These are phyloP conservation scores for Oryzias sinensis DNA, from an alignment of 2,797 vertebrate species.

Conservation along the genomic window DNA sequence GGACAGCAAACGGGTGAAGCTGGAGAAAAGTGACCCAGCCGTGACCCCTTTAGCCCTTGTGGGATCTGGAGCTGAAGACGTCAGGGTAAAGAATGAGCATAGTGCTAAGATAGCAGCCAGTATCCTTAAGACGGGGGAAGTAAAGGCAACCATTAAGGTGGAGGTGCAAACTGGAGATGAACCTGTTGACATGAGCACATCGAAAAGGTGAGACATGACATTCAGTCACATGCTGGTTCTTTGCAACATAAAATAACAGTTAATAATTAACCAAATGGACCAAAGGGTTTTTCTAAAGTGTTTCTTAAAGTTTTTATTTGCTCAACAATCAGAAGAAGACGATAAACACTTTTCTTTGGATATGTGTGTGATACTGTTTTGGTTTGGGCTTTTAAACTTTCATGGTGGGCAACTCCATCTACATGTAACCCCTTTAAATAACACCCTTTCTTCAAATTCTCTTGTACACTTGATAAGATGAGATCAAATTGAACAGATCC, in stretches of 20 bases:
- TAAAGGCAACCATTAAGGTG: slow-evolving; percentile 86
- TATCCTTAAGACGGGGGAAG: slow-evolving; percentile 82
- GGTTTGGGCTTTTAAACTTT: slow-evolving; percentile 2
- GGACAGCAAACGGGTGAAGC: slow-evolving; percentile 87
- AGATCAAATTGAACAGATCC: too few species aligned
- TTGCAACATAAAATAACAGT: background rate
- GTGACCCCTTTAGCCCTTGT: slow-evolving; percentile 55
- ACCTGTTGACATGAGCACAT: slow-evolving; percentile 96
- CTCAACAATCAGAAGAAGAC: slow-evolving; percentile 1
- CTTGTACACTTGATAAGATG: too few species aligned
- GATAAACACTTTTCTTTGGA: slow-evolving; percentile 17
- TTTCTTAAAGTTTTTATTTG: slow-evolving; percentile 5
- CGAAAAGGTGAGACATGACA: slow-evolving; percentile 85
- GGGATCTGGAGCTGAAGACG: slow-evolving; percentile 53
- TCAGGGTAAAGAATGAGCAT: slow-evolving; percentile 60
- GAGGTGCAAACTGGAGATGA: slow-evolving; percentile 88
- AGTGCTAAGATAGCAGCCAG: slow-evolving; percentile 69
- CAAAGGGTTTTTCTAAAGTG: background rate
- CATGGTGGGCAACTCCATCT: background rate
- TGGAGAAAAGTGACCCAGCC: slow-evolving; percentile 80
- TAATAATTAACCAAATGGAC: too few species aligned
- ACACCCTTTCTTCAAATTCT: slow-evolving; percentile 1
- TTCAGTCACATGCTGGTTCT: background rate
- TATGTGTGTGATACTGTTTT: slow-evolving; percentile 11
- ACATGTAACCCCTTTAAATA: slow-evolving; percentile 25